A percentile compares a stretch with the other conserved stretches of the same genome.
Conservation (phyloP, 2,797 vertebrate genomes). For the Jordanella pulchra region DNA sequence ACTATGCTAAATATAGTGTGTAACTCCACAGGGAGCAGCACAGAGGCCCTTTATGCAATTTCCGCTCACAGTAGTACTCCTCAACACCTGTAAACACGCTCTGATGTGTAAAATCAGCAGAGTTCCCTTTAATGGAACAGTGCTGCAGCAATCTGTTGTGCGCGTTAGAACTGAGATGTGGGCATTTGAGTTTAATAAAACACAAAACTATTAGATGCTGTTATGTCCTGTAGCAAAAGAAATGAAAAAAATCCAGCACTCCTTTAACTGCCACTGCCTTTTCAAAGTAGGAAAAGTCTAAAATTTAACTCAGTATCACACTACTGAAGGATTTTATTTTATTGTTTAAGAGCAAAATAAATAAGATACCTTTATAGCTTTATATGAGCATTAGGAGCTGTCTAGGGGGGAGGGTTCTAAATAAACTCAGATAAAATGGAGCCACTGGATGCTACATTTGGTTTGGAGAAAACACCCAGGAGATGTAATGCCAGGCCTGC, state of each 20-base stretch:
- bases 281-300: neutral
- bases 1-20: conserved; percentile 23
- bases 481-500: neutral
- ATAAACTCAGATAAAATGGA: conserved; percentile 3
- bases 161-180: conserved; percentile 3
- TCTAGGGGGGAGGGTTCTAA: neutral
- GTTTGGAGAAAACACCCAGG: conserved; percentile 3
- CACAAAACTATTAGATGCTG: neutral
- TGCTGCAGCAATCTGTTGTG: conserved; percentile 1
- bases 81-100: conserved; percentile 31
- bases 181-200: conserved; percentile 12
- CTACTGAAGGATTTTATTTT: neutral
- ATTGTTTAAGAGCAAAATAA: neutral
- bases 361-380: neutral
- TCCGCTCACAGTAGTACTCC: conserved; percentile 13
- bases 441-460: neutral
- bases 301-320: neutral
- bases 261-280: neutral
- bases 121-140: conserved; percentile 6
- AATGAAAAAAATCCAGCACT: neutral
- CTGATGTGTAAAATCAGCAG: conserved; percentile 29
- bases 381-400: neutral
- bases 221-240: neutral
- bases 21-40: conserved; percentile 15
- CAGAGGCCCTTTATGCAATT: conserved; percentile 14